Evolutionary conservation across 35 echinoderm and acorn worm species (phyloP), one percentile per base, ranked within the genome.

Genomic region (Apostichopus japonicus): DNA sequence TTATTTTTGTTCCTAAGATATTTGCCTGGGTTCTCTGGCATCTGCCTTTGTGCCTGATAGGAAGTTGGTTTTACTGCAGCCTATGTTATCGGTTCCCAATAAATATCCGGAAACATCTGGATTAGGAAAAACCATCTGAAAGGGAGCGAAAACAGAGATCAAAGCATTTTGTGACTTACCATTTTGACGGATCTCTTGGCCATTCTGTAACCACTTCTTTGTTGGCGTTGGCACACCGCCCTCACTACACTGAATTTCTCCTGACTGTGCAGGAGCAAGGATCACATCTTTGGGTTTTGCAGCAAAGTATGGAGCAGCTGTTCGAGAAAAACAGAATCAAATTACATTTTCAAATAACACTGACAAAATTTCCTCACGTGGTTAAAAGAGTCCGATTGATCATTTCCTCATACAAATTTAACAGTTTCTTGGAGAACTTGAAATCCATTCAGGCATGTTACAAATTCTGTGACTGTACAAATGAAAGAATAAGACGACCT

Each of bases 261-360:
- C 24, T 81, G 79, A 81, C 79, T 81, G 23, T 53, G 23, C 79
- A 44, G 24, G 21, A 16, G 24, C 79, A 53, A 81, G 79, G 13
- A 27, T 33, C 16, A 8, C 1, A 44, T 81, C 15, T 52, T 16
- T 9, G 24, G 79, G 79, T 27, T 81, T 33, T 6, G 8, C 13
- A 16, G 17, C 52, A 16, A 81, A 81, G 53, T 81, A 81, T 52
- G 79, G 79, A 33, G 22, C 79, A 81, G 79, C 79, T 81, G 79
- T 16, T 67, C 19, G 19, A 67, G 27, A 79, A 10, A 44, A 79
- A 44, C 33, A 44, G 33, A 44, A 44, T 44, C 33, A 44, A 44
- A 21, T 72, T 72, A 13, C n/a, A 72, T 72, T 13, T 72, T 4
- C 13, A 72, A 72, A 21, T 21, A 15, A 21, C 67, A 72, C 67